Evolutionary conservation across 1,140 invertebrate species (phyloP).

Genomic region (Temnothorax nylanderi): DNA sequence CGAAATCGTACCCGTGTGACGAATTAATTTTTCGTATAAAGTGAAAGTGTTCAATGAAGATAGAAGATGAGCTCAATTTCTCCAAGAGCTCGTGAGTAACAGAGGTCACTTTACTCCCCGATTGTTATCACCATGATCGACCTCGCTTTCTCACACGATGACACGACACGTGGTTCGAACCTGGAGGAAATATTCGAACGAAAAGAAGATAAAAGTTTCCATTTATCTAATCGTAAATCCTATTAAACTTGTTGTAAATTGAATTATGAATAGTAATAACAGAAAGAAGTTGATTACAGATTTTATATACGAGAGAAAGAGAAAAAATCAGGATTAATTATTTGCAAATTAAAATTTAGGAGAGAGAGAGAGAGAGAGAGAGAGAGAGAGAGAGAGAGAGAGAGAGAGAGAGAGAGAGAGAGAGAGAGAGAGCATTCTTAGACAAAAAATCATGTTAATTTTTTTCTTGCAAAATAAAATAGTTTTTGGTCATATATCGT

Average conservation of each 20-base stretch:
- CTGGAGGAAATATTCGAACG: neutral
- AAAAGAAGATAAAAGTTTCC: neutral
- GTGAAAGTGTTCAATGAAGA: constrained; percentile 65
- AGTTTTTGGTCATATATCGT: neutral
- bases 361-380: no score
- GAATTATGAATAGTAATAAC: no score
- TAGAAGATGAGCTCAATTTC: constrained; percentile 64
- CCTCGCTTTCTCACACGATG: constrained; percentile 50
- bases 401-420: no score
- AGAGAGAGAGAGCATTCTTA: neutral
- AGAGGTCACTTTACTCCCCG: constrained; percentile 39
- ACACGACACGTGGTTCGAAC: neutral
- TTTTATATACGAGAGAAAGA: neutral
- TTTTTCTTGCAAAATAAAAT: neutral
- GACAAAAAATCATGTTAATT: neutral
- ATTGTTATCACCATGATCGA: constrained; percentile 57
- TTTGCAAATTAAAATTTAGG: no score
- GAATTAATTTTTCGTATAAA: constrained; percentile 56
- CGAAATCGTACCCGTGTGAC: constrained; percentile 18
- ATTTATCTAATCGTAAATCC: neutral
- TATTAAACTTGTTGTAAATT: neutral
- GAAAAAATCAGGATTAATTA: no score
- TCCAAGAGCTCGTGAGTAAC: constrained; percentile 59
- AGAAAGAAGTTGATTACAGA: neutral
- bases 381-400: neutral